Evolutionary conservation across 2,888 invertebrate species (phyloP).

Genomic region (Cosmorhoe ocellata): DNA sequence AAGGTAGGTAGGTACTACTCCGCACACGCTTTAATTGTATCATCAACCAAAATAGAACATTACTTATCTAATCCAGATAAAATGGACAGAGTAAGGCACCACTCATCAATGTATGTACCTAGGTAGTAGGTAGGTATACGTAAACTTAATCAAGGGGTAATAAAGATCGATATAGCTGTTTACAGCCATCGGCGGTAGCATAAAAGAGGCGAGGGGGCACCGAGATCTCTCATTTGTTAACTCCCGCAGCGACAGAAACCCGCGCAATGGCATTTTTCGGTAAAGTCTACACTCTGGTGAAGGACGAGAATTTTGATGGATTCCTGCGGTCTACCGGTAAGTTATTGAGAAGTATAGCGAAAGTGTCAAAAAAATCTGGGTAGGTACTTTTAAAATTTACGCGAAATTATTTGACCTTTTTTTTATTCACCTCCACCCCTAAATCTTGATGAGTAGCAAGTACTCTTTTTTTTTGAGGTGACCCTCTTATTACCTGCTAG

Average conservation of each 20-base stretch:
- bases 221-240: slow-evolving; percentile 23
- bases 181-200: slow-evolving; percentile 11
- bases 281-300: slow-evolving; percentile 26
- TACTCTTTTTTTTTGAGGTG: too few relatives aligned
- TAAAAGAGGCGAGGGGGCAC: slow-evolving; percentile 19
- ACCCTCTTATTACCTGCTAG: too few relatives aligned
- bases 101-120: too few relatives aligned
- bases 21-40: too few relatives aligned
- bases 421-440: too few relatives aligned
- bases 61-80: slow-evolving; percentile 1
- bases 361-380: too few relatives aligned
- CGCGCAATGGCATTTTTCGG: slow-evolving; percentile 29
- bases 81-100: background rate
- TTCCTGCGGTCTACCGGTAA: slow-evolving; percentile 27
- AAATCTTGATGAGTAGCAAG: too few relatives aligned
- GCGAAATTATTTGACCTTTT: too few relatives aligned
- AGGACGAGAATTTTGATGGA: slow-evolving; percentile 32
- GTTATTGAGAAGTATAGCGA: slow-evolving; percentile 4
- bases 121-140: background rate
- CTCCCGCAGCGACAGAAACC: slow-evolving; percentile 6
- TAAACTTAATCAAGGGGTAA: slow-evolving; percentile 7
- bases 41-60: too few relatives aligned
- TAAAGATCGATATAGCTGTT: slow-evolving; percentile 17
- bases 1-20: too few relatives aligned
- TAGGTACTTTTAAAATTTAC: too few relatives aligned